Evolutionary conservation across 2,113 vertebrate species (phyloP).

Genomic region (Podarcis raffonei): DNA sequence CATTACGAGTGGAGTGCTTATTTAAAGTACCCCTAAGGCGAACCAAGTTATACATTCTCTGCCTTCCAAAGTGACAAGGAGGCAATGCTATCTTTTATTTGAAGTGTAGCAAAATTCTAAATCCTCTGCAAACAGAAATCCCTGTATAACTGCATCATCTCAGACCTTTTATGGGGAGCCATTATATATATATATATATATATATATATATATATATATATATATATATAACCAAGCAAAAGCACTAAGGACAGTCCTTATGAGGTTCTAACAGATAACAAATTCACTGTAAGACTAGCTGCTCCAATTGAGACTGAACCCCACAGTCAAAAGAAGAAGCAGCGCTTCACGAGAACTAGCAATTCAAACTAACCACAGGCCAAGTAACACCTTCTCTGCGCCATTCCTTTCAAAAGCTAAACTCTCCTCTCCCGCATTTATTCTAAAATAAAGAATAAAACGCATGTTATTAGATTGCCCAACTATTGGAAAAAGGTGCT

Average conservation of each 20-base stretch:
- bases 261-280: slow-evolving; percentile 49
- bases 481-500: slow-evolving; percentile 1
- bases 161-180: slow-evolving; percentile 21
- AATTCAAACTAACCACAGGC: slow-evolving; percentile 23
- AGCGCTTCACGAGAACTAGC: slow-evolving; percentile 43
- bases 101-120: slow-evolving; percentile 37
- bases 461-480: background rate
- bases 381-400: slow-evolving; percentile 28
- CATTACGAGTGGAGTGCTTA: slow-evolving; percentile 37
- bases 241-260: slow-evolving; percentile 34
- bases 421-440: slow-evolving; percentile 32
- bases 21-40: slow-evolving; percentile 53
- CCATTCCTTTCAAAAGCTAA: slow-evolving; percentile 25
- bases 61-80: background rate
- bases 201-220: background rate
- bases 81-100: slow-evolving; percentile 32
- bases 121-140: slow-evolving; percentile 43
- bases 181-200: background rate
- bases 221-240: slow-evolving; percentile 24
- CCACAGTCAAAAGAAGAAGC: slow-evolving; percentile 33
- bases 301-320: slow-evolving; percentile 37
- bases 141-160: slow-evolving; percentile 38
- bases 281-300: slow-evolving; percentile 30
- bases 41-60: slow-evolving; percentile 36
- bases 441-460: slow-evolving; percentile 17